A percentile compares a stretch with the other conserved stretches of the same genome.
Evolutionary conservation across 1,140 invertebrate genomes (phyloP).

Genomic region (Wasmannia auropunctata): DNA sequence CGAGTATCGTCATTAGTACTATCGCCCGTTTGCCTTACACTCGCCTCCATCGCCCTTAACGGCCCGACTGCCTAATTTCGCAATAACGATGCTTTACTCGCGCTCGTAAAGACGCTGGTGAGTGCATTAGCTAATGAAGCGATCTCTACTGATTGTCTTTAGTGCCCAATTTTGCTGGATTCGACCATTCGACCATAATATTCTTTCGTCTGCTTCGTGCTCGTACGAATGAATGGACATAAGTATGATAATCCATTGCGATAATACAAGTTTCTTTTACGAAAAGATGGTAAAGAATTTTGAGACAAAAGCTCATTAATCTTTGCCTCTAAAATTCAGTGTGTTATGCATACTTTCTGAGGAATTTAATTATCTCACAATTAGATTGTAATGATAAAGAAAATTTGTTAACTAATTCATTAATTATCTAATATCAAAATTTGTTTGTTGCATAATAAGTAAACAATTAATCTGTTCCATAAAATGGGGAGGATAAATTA

Average conservation of each 20-base stretch:
- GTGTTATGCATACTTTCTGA: neutral
- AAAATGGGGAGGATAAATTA: neutral
- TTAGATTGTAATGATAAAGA: too few relatives aligned
- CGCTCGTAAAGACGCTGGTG: conserved; percentile 54
- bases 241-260: neutral
- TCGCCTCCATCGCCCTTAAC: neutral
- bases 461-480: neutral
- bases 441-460: neutral
- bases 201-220: neutral
- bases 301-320: neutral
- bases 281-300: neutral
- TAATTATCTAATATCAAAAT: neutral
- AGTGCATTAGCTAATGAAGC: conserved; percentile 67
- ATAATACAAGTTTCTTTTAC: neutral
- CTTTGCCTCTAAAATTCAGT: neutral
- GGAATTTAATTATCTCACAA: neutral
- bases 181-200: neutral
- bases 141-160: conserved; percentile 66
- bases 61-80: conserved; percentile 47
- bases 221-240: neutral
- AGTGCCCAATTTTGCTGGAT: conserved; percentile 22
- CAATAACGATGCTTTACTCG: conserved; percentile 66
- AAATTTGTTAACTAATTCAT: too few relatives aligned
- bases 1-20: conserved; percentile 22
- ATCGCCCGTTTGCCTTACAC: neutral